These are phyloP conservation scores for Onychostoma macrolepis DNA, from an alignment of 2,113 vertebrate genomes.

Conservation along the genomic window DNA sequence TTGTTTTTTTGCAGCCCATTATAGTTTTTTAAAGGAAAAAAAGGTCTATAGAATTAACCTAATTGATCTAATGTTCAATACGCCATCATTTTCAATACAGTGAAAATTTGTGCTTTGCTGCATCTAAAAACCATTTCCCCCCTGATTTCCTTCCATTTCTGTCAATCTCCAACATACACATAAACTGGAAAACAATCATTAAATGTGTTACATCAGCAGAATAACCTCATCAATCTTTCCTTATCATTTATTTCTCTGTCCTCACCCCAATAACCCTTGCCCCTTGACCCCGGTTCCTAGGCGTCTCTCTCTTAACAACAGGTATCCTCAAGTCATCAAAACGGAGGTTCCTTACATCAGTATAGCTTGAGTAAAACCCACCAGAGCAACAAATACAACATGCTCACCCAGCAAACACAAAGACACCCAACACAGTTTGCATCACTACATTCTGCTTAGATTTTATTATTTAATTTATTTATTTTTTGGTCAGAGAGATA, in stretches of 20 bases:
- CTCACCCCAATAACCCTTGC: slow-evolving; percentile 38
- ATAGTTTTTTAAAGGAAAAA: neutral
- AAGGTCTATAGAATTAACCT: neutral
- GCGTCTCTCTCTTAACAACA: slow-evolving; percentile 43
- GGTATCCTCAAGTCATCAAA: slow-evolving; percentile 53
- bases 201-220: slow-evolving; percentile 46
- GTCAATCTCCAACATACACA: neutral
- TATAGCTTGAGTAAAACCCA: neutral
- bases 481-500: too few relatives aligned
- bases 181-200: slow-evolving; percentile 13
- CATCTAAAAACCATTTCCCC: neutral
- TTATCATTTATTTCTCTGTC: slow-evolving; percentile 31
- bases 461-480: neutral
- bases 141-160: neutral
- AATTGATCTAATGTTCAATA: neutral
- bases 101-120: neutral
- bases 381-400: neutral
- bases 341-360: slow-evolving; percentile 74
- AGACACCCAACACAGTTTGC: neutral
- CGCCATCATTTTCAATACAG: neutral
- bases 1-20: neutral
- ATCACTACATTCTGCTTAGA: neutral
- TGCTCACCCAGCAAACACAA: neutral
- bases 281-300: slow-evolving; percentile 10
- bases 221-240: slow-evolving; percentile 48